Conservation (phyloP, 2,113 vertebrate genomes). For the Engystomops pustulosus region DNA sequence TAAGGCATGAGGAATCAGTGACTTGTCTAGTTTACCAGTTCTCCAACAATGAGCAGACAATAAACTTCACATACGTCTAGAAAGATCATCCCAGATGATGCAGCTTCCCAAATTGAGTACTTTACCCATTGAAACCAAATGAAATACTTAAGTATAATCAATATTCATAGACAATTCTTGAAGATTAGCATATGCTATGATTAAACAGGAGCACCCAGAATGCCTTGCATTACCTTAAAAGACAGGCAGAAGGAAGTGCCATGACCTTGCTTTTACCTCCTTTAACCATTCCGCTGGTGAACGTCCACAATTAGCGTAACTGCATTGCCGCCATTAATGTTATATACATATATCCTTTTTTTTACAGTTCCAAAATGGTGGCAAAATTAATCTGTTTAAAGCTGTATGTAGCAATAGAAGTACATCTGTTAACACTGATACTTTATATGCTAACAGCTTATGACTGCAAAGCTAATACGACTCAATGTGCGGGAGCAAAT, state of each 20-base stretch:
- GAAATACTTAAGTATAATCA: neutral
- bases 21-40: neutral
- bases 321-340: conserved; percentile 36
- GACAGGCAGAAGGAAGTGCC: neutral
- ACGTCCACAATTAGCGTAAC: conserved; percentile 46
- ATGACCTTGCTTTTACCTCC: conserved; percentile 32
- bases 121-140: neutral
- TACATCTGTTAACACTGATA: conserved; percentile 48
- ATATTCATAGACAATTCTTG: conserved; percentile 3
- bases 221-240: neutral
- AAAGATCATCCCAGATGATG: neutral
- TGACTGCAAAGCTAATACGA: conserved; percentile 48
- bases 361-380: conserved; percentile 52
- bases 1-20: neutral
- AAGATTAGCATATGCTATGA: conserved; percentile 30
- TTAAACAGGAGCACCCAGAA: neutral
- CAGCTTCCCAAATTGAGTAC: neutral
- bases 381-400: conserved; percentile 43
- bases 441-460: conserved; percentile 51
- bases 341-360: conserved; percentile 38
- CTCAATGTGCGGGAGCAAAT: conserved; percentile 49
- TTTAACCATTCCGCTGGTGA: conserved; percentile 21
- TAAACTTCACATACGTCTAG: neutral
- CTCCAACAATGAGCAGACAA: neutral
- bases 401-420: conserved; percentile 50